Evolutionary conservation across 2,888 invertebrate genomes (phyloP), one percentile per base, ranked within the genome.

Genomic region (Strigamia crassipes): DNA sequence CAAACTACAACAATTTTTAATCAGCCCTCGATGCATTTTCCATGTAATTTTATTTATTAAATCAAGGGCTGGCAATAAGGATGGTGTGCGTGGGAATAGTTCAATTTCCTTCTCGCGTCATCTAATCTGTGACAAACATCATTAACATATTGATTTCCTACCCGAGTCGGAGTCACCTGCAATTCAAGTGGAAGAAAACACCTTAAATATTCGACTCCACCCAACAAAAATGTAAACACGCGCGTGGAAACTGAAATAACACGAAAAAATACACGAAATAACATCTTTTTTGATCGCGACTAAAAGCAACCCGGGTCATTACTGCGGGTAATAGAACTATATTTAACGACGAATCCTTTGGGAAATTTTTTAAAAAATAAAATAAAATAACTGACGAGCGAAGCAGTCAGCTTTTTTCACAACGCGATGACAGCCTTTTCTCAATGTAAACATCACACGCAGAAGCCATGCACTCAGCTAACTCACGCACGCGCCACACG

Each of bases 111-210:
- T 34, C 34, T 34, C 34, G 34, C 34, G 34, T 34, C 34, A 51
- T 51, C n/a, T 51, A 51, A 51, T 51, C 51, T 51, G n/a, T n/a
- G 51, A n/a, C 51, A 51, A 51, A 51, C 51, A 51, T n/a, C n/a
- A 51, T 51, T 51, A 51, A 51, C 51, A n/a, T 51, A 51, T 51
- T 51, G 51, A 51, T 51, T 51, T 13, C 51, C 10, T 51, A n/a
- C 51, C 51, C n/a, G 34, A 34, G 4, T 34, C 3, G 6, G 34
- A 51, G 13, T n/a, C 51, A 51, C 15, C 51, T 51, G 51, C 51
- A 9, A n/a, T 51, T 51, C n/a, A 51, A 51, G 13, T 51, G 13
- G 15, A n/a, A n/a, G 13, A n/a, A 13, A 51, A n/a, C n/a, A n/a
- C n/a, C n/a, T n/a, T n/a, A n/a, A n/a, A n/a, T n/a, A n/a, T 51